These are phyloP conservation scores for Drosophila demipolita DNA, from an alignment of 2,888 invertebrate species.

Conservation along the genomic window DNA sequence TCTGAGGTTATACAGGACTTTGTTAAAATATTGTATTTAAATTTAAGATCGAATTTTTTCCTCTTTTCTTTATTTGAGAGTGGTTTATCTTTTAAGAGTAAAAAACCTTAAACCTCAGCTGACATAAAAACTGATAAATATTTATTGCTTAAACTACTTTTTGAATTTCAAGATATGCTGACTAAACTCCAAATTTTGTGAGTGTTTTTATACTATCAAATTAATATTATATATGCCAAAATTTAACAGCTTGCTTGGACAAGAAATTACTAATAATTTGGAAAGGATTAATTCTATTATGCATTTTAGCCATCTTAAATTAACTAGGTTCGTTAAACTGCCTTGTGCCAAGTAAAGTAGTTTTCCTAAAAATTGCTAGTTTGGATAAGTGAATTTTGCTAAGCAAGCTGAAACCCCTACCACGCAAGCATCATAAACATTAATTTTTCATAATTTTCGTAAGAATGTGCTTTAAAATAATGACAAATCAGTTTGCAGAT, in stretches of 20 bases:
- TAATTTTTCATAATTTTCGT: slow-evolving; percentile 70
- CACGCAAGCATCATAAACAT: slow-evolving; percentile 27
- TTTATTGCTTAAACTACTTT: neutral
- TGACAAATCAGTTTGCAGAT: slow-evolving; percentile 84
- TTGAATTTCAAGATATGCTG: neutral
- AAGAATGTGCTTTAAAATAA: slow-evolving; percentile 75
- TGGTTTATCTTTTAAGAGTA: neutral
- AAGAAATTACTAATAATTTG: neutral
- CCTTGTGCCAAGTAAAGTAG: neutral
- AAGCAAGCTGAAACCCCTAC: neutral
- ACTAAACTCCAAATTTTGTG: neutral
- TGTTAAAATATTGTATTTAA: neutral
- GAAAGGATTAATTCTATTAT: neutral
- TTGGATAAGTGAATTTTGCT: neutral
- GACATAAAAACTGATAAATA: neutral
- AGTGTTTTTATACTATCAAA: fast-evolving
- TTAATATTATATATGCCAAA: neutral
- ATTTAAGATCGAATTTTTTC: neutral
- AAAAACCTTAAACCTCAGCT: neutral
- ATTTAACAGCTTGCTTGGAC: neutral
- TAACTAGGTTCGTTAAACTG: neutral
- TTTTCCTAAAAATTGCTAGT: slow-evolving; percentile 9
- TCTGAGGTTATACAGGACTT: neutral
- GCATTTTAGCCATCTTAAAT: neutral
- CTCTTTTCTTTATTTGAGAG: neutral